Percentiles rank a stretch among this genome's conserved stretches.
phyloP scores from a whole-genome alignment of 2,888 invertebrate species.

The Yponomeuta cagnagella region DNA sequence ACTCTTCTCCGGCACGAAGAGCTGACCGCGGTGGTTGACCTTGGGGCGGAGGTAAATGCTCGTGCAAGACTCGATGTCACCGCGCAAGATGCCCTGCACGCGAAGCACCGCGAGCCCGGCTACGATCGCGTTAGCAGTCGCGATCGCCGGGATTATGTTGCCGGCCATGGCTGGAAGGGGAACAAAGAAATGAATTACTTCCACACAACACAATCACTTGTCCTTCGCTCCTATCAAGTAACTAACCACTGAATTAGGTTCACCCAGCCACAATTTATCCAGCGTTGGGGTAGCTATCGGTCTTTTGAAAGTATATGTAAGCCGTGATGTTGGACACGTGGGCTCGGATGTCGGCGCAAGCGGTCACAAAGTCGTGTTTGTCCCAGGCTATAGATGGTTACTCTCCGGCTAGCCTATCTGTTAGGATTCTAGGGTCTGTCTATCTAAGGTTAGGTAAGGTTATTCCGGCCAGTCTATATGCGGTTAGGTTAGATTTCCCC shows the following conservation, averaged over 20 bases:
- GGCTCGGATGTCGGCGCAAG: slow-evolving; percentile 92
- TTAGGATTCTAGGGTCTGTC: no score
- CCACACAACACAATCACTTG: no score
- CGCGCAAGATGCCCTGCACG: slow-evolving; percentile 84
- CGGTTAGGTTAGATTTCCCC: no score
- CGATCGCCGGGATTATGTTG: slow-evolving; percentile 99
- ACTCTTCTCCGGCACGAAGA: slow-evolving; percentile 83
- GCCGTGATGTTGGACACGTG: slow-evolving; percentile 76
- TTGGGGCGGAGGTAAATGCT: slow-evolving; percentile 86
- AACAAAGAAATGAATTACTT: slow-evolving; percentile 21
- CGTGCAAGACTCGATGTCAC: slow-evolving; percentile 80
- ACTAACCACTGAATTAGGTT: no score
- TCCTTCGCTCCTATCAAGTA: no score
- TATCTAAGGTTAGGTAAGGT: no score
- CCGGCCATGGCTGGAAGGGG: slow-evolving; percentile 98
- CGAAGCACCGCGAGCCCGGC: slow-evolving; percentile 96
- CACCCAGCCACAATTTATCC: no score
- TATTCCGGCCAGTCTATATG: no score
- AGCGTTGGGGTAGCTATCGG: no score
- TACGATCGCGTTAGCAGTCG: slow-evolving; percentile 98
- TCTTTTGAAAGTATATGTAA: no score
- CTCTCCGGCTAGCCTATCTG: no score
- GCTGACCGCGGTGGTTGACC: slow-evolving; percentile 82
- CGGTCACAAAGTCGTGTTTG: slow-evolving; percentile 98
- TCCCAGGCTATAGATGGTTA: slow-evolving; percentile 86